phyloP scores from a whole-genome alignment of 53 echinoderm and acorn worm genomes.

The Crossaster papposus region DNA sequence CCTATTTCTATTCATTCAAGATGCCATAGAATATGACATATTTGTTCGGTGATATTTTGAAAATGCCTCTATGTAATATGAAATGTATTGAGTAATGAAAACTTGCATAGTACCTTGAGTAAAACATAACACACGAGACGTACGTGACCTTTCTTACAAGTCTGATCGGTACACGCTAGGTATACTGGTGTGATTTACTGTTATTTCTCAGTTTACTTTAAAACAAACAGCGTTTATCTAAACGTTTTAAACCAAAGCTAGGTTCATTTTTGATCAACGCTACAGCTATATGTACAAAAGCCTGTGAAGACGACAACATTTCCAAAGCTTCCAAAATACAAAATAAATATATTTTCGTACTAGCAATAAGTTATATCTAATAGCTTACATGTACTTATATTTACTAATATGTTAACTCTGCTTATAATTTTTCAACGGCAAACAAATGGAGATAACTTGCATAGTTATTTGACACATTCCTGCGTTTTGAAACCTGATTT shows the following conservation, averaged over 20 bases:
- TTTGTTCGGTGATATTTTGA: no score
- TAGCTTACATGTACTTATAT: neutral
- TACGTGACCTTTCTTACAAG: neutral
- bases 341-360: neutral
- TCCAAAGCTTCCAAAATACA: neutral
- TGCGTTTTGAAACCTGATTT: neutral
- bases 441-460: no score
- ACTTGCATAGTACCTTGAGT: slow-evolving; percentile 1
- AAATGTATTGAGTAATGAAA: neutral
- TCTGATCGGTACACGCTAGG: neutral
- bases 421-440: neutral
- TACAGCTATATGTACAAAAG: neutral
- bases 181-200: neutral
- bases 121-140: neutral
- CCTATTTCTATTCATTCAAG: no score
- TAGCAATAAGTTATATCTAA: neutral
- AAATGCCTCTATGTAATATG: neutral
- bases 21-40: no score
- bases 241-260: neutral
- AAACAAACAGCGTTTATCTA: neutral
- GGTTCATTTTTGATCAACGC: neutral
- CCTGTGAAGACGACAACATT: neutral
- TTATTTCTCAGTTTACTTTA: neutral
- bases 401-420: slow-evolving; percentile 2
- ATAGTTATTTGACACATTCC: neutral